phyloP scores from a whole-genome alignment of 2,113 vertebrate genomes.

The Brienomyrus longianalis region DNA sequence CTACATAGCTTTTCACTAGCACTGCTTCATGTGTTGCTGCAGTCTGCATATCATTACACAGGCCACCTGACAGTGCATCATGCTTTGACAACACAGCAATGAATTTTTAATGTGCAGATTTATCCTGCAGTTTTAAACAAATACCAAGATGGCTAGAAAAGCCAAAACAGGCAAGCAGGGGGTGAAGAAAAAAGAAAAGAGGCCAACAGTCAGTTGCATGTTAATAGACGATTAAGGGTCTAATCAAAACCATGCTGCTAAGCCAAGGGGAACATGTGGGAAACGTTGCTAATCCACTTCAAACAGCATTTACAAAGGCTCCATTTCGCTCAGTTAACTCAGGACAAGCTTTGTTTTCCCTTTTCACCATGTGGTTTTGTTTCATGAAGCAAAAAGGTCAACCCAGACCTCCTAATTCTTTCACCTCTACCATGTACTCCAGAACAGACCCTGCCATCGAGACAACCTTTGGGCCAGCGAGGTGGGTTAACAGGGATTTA shows the following conservation, averaged over 20 bases:
- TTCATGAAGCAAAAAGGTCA: background rate
- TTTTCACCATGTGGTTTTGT: background rate
- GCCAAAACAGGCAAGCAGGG: background rate
- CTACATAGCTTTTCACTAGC: background rate
- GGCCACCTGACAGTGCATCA: too few relatives aligned
- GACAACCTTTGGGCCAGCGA: too few relatives aligned
- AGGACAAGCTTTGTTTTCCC: background rate
- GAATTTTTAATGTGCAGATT: background rate
- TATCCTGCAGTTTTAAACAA: conserved; percentile 2
- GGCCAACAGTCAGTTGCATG: background rate
- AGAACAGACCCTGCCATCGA: background rate
- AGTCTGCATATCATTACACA: background rate
- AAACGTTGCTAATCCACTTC: conserved; percentile 1
- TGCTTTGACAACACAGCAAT: too few relatives aligned
- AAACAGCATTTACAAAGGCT: background rate
- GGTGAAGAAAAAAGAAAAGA: background rate
- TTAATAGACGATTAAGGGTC: conserved; percentile 11
- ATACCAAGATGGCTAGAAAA: background rate
- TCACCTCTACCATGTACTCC: background rate
- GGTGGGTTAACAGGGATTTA: background rate
- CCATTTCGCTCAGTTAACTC: background rate
- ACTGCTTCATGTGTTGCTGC: background rate
- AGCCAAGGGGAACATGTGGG: background rate
- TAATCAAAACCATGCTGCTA: background rate
- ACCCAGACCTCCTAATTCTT: background rate